Evolutionary conservation across 2,113 vertebrate species (phyloP).

Genomic region (Corythaixoides concolor): DNA sequence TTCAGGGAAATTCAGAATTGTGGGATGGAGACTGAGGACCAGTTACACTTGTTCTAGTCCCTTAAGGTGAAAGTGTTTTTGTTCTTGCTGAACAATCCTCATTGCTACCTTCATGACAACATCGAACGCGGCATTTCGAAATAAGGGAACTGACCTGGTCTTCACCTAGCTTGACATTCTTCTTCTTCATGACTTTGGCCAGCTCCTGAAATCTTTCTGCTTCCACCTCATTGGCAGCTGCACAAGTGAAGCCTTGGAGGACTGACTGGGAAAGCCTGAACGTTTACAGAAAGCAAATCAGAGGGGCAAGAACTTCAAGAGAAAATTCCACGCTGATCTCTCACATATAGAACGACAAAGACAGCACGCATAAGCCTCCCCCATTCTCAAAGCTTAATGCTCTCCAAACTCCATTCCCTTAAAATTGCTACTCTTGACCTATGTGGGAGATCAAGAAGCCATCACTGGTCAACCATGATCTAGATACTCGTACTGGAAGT

Average conservation of each 20-base stretch:
- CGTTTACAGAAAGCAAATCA: neutral
- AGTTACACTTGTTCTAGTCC: neutral
- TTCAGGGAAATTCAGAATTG: neutral
- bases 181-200: slow-evolving; percentile 39
- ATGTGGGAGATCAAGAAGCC: neutral
- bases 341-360: neutral
- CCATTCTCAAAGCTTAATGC: neutral
- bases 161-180: slow-evolving; percentile 27
- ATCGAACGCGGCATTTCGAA: rapidly evolving
- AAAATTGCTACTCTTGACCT: neutral
- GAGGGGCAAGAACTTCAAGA: neutral
- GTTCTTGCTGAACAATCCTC: neutral
- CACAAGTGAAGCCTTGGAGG: slow-evolving; percentile 62
- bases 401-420: neutral
- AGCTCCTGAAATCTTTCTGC: slow-evolving; percentile 5
- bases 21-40: neutral
- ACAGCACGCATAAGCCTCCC: neutral
- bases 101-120: neutral
- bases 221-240: neutral
- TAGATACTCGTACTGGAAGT: neutral
- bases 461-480: neutral
- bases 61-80: neutral
- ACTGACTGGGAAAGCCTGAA: slow-evolving; percentile 56
- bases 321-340: neutral
- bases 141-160: slow-evolving; percentile 37